These are phyloP conservation scores for Dinocampus coccinellae DNA, from an alignment of 2,888 invertebrate species.

Conservation along the genomic window DNA sequence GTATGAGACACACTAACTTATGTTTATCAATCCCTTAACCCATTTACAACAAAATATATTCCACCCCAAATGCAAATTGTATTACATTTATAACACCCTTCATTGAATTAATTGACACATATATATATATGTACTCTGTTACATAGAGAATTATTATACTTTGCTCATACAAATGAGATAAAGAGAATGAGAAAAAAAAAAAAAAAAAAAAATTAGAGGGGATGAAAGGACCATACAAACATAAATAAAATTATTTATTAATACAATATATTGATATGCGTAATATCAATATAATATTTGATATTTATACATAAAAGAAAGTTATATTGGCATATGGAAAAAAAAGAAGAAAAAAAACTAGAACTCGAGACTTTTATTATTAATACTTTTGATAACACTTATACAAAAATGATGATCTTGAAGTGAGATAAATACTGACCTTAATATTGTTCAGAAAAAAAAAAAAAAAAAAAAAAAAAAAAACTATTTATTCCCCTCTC, in stretches of 20 bases:
- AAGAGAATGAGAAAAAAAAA: too few species aligned
- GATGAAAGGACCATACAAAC: too few species aligned
- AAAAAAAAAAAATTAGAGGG: too few species aligned
- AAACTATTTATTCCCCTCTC: constrained; percentile 6
- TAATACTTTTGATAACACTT: not conserved
- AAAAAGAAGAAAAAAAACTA: too few species aligned
- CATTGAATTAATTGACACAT: constrained; percentile 17
- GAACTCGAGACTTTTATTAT: not conserved
- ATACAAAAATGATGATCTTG: not conserved
- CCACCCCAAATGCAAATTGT: not conserved
- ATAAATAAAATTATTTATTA: not conserved
- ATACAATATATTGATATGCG: not conserved
- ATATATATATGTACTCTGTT: not conserved
- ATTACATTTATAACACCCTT: not conserved
- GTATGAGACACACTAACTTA: constrained; percentile 23
- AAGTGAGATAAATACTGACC: not conserved
- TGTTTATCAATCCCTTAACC: constrained; percentile 25
- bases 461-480: constrained; percentile 6
- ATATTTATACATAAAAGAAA: not conserved
- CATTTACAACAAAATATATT: constrained; percentile 10
- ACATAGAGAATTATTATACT: not conserved
- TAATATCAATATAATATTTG: not conserved
- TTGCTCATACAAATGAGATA: too few species aligned
- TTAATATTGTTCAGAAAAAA: not conserved
- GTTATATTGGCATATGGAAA: not conserved